These are phyloP conservation scores for Podarcis lilfordi DNA, from an alignment of 2,797 vertebrate genomes.

Conservation along the genomic window DNA sequence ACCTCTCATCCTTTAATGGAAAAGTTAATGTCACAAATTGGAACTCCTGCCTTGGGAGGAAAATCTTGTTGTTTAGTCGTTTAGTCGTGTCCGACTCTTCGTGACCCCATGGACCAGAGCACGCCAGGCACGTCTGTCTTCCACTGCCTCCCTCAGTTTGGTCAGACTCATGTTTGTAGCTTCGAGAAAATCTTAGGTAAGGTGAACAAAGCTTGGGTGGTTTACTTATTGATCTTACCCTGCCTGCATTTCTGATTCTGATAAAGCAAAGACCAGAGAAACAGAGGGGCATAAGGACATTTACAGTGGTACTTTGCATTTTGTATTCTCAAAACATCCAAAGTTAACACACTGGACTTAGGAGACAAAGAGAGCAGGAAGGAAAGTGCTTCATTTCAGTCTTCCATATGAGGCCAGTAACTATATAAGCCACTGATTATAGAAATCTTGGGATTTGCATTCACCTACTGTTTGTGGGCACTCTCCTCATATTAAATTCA, in stretches of 20 bases:
- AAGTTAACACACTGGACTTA: background rate
- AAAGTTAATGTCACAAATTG: background rate
- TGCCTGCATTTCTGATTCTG: background rate
- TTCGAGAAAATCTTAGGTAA: background rate
- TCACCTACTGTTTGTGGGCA: conserved; percentile 19
- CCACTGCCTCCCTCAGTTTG: no score
- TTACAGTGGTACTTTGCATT: background rate
- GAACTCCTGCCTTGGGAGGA: background rate
- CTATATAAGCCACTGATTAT: conserved; percentile 40
- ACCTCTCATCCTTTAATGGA: background rate
- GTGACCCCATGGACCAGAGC: no score
- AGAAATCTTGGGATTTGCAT: conserved; percentile 28
- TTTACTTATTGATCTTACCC: no score
- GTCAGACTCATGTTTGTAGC: no score
- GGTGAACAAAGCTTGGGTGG: no score
- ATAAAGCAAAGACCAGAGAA: background rate
- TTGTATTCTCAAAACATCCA: background rate
- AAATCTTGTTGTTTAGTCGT: background rate
- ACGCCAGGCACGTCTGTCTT: no score
- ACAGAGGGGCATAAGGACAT: background rate
- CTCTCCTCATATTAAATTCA: conserved; percentile 39
- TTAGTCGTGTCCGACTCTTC: no score
- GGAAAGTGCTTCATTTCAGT: conserved; percentile 4
- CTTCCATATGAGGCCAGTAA: conserved; percentile 33
- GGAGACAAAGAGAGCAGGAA: no score